Base-by-base conservation (phyloP, 1,140 invertebrate species). In the Cydia pomonella region DNA sequence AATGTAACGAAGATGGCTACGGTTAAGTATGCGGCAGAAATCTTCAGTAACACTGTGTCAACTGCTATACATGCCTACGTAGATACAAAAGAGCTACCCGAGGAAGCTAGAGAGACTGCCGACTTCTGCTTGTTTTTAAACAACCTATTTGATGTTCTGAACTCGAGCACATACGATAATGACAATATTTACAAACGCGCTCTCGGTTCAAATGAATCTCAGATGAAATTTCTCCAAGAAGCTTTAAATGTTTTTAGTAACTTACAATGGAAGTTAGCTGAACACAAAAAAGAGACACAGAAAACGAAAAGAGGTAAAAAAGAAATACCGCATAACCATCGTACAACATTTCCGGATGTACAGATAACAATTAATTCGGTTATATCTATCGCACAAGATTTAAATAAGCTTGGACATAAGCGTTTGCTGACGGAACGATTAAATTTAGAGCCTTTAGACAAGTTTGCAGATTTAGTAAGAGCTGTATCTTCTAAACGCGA, bases 91-190 rank as follows among this genome's bases (percentile, higher is more conserved):
- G 27, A 75, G 73, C 44, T 80, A 16, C 50, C 72, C 29, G 33
- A 69, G 59, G 74, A 80, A 41, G 77, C 79, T 63, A 80, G 13
- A 69, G 62, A 18, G 21, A 80, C 77, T 18, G 71, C 47, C 13
- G 41, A 71, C 12, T 78, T 76, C 74, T 72, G 78, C 18, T 53
- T 76, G 74, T 47, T 25, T n/a, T 74, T 80, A 33, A 69, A 80
- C 62, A 66, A 80, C 69, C 29, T 78, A 18, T 78, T 80, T 74
- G 79, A 82, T 73, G 73, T 79, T 27, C 62, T 75, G 38, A 80
- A 77, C 71, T 76, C 50, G 10, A 50, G 63, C 18, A 75, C 50
- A 53, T 25, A 53, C 13, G 29, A 75, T 50, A 18, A 16, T 69
- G 7, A 53, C 7, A 73, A 73, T 27, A 33, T 53, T 18, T 73